Percentiles rank a stretch among this genome's conserved stretches.
phyloP scores from a whole-genome alignment of 1,140 invertebrate genomes.

The Eupristina koningsbergeri region DNA sequence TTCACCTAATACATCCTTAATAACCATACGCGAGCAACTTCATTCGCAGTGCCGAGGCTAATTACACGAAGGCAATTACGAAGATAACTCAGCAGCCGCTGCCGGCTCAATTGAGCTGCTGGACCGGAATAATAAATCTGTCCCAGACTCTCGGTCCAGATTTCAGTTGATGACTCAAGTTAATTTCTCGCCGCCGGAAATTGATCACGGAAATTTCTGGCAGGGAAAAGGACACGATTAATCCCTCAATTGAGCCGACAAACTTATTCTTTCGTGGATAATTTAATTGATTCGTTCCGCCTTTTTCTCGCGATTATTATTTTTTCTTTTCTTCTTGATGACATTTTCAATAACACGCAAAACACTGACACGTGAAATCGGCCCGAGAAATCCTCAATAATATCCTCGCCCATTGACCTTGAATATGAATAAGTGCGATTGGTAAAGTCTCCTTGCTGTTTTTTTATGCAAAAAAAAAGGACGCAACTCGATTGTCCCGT shows the following conservation, averaged over 20 bases:
- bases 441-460: neutral
- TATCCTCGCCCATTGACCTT: neutral
- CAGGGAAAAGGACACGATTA: neutral
- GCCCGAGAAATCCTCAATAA: too few species aligned
- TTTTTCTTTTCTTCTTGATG: neutral
- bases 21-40: constrained; percentile 22
- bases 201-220: constrained; percentile 34
- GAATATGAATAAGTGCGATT: neutral
- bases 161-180: neutral
- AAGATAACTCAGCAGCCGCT: neutral
- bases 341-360: neutral
- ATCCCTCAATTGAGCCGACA: constrained; percentile 33
- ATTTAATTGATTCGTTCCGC: constrained; percentile 13
- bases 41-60: constrained; percentile 13
- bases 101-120: neutral
- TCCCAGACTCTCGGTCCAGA: neutral
- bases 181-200: neutral
- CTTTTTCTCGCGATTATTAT: too few species aligned
- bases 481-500: neutral
- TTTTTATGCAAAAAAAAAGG: neutral
- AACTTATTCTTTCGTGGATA: too few species aligned
- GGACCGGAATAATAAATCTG: constrained; percentile 25
- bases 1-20: constrained; percentile 21
- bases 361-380: neutral
- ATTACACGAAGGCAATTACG: constrained; percentile 29